Evolutionary conservation across 2,888 invertebrate species (phyloP), one percentile per base, ranked within the genome.

Genomic region (Parthenolecanium corni): DNA sequence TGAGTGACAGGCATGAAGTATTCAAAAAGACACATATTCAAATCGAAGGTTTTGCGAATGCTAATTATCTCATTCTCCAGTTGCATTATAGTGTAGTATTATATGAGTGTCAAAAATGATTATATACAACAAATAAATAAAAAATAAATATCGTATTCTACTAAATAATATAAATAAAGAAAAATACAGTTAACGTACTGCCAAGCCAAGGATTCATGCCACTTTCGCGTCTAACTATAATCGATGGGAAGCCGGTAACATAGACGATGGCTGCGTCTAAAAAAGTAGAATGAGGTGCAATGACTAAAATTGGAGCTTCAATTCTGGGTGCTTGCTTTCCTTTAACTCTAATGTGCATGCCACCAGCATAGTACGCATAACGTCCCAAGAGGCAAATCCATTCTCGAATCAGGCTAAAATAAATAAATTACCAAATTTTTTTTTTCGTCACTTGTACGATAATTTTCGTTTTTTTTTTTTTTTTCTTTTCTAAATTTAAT

Each of bases 271-370:
- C 84, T 70, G 87, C 86, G 75, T 93, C 93, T 71, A 91, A 80
- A 78, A 88, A 90, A 5, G 89, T 86, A 64, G 90, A 89, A 75
- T 93, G 93, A 3, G 93, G 92, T 1, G 90, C 90, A 56, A 86
- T 81, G 62, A 88, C 87, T 66, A 92, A 78, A 68, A 93, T 86
- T 16, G 91, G 89, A 5, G 92, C 92, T 73, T 90, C 89, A 64
- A 78, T 74, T 53, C 86, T 77, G 65, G 80, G 78, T 65, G 85
- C 89, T 72, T 85, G 85, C 67, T 79, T 80, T 20, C 92, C 92
- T 67, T 85, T 82, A 64, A 88, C 80, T 52, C 80, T 80, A 71
- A 90, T 82, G 68, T 80, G 81, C 85, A 86, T 85, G 44, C 86
- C 86, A 46, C 86, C 86, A 20, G 84, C 85, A 68, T 82, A 77